Evolutionary conservation across 1,140 invertebrate genomes (phyloP).

Genomic region (Battus philenor): DNA sequence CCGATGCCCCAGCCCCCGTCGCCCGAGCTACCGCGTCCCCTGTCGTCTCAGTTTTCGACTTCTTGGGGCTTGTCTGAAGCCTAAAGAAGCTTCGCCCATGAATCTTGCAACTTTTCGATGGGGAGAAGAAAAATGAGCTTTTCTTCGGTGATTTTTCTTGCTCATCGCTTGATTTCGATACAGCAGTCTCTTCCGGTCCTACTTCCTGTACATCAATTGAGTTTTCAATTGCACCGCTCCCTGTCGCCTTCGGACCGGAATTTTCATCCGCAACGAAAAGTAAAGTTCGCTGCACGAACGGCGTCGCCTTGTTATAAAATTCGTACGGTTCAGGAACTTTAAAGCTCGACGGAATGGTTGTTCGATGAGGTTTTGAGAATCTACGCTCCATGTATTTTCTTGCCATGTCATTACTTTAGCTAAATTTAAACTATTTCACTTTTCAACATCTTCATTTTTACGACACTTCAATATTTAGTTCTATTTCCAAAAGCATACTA

Average conservation of each 20-base stretch:
- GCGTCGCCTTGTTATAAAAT: conserved; percentile 73
- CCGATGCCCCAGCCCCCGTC: conserved; percentile 25
- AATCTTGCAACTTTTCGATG: conserved; percentile 70
- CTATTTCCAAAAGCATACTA: too few relatives aligned
- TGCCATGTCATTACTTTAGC: conserved; percentile 56
- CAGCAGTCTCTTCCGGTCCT: conserved; percentile 33
- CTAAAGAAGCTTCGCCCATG: conserved; percentile 66
- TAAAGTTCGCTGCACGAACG: conserved; percentile 70
- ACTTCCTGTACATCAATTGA: conserved; percentile 35
- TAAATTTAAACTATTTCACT: conserved; percentile 12
- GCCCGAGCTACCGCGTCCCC: conserved; percentile 28
- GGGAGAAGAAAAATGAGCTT: conserved; percentile 71
- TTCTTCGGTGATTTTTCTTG: conserved; percentile 72
- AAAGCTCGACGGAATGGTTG: conserved; percentile 63
- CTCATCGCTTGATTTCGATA: conserved; percentile 48
- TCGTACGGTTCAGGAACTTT: conserved; percentile 68
- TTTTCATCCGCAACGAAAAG: conserved; percentile 67
- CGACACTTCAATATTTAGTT: too few relatives aligned
- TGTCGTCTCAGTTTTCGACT: conserved; percentile 52
- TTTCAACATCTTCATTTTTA: too few relatives aligned
- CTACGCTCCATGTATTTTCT: conserved; percentile 75
- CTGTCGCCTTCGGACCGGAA: conserved; percentile 51
- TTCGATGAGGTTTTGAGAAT: conserved; percentile 64
- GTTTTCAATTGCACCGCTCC: conserved; percentile 24
- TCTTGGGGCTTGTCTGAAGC: conserved; percentile 69